Conservation (phyloP, 2,888 invertebrate species). For the Xestia xanthographa region DNA sequence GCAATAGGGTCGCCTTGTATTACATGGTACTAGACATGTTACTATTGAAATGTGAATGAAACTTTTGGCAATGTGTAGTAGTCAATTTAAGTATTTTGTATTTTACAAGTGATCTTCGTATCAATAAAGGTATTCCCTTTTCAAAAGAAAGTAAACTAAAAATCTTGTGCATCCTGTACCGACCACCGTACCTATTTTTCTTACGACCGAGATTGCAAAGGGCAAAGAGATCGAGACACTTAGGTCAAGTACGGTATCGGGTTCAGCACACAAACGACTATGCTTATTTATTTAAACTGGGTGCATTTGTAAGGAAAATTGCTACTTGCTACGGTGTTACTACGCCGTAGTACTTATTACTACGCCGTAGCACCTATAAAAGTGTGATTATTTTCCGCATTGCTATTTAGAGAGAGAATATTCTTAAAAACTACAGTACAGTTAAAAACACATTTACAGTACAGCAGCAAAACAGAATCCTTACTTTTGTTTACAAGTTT, state of each 20-base stretch:
- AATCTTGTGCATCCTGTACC: neutral
- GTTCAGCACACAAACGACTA: neutral
- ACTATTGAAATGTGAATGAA: too few relatives aligned
- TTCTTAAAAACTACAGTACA: too few relatives aligned
- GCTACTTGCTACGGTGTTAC: neutral
- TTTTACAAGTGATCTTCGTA: too few relatives aligned
- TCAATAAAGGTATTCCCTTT: neutral
- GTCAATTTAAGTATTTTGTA: too few relatives aligned
- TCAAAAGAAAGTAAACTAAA: neutral
- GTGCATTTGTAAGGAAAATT: neutral
- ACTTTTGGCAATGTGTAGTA: too few relatives aligned
- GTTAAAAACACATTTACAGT: neutral
- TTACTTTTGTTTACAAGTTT: neutral
- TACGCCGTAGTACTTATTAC: constrained; percentile 23
- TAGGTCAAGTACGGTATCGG: constrained; percentile 1
- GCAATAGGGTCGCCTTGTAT: too few relatives aligned
- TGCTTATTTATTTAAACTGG: neutral
- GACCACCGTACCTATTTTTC: neutral
- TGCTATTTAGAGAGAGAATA: too few relatives aligned
- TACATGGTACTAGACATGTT: too few relatives aligned
- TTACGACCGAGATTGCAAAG: neutral
- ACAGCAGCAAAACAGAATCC: neutral
- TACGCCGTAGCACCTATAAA: constrained; percentile 20
- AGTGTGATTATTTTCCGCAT: too few relatives aligned
- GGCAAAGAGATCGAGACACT: neutral